Evolutionary conservation across 2,113 vertebrate genomes (phyloP).

Genomic region (Colaptes auratus): DNA sequence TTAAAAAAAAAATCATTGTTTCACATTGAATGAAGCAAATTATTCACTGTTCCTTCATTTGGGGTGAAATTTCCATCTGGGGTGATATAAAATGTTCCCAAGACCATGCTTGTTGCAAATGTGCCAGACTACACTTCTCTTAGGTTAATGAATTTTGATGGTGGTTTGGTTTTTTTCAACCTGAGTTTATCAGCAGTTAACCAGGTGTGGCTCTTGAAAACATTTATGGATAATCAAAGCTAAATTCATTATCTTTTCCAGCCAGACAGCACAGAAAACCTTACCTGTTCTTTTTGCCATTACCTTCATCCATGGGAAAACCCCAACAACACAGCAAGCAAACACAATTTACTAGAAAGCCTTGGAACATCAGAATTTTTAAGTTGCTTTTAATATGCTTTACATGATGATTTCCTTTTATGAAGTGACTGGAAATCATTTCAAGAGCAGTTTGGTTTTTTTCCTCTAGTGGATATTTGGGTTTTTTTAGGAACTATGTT

Average conservation of each 20-base stretch:
- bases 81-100: not conserved
- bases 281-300: not conserved
- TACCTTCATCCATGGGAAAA: not conserved
- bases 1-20: not conserved
- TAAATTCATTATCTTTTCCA: not conserved
- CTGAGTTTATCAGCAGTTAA: conserved; percentile 34
- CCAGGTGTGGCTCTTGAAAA: conserved; percentile 45
- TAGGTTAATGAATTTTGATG: not conserved
- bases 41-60: conserved; percentile 24
- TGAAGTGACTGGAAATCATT: not conserved
- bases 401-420: not conserved
- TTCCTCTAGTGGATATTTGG: not conserved
- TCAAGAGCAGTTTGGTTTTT: not conserved
- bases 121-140: conserved; percentile 30
- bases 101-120: conserved; percentile 9
- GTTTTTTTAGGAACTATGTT: not conserved
- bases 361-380: not conserved
- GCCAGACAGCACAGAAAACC: not conserved
- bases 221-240: not conserved
- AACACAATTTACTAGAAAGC: not conserved
- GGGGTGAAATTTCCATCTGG: conserved; percentile 4
- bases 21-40: conserved; percentile 17
- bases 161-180: conserved; percentile 3
- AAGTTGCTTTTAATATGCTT: not conserved
- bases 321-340: no score